Conservation (phyloP, 2,113 vertebrate species). For the Tupaia chinensis region DNA sequence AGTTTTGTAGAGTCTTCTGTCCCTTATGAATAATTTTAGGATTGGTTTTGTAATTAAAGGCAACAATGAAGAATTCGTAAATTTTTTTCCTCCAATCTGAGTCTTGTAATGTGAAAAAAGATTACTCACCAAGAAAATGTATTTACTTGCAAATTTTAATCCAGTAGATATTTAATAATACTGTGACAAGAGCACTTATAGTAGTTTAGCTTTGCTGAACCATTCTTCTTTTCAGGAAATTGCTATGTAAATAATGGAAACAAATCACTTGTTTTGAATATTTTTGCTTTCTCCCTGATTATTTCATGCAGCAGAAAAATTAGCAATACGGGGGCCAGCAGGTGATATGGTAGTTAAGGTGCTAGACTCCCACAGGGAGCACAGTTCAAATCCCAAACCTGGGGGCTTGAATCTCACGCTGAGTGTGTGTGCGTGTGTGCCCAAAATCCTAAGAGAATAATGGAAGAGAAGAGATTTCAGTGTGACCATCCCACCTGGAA, state of each 20-base stretch:
- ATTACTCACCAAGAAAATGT: neutral
- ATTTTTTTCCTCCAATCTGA: neutral
- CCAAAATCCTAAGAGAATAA: too few relatives aligned
- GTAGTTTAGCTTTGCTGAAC: neutral
- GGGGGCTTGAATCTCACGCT: too few relatives aligned
- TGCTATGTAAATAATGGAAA: neutral
- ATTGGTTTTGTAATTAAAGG: conserved; percentile 24
- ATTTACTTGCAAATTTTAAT: neutral
- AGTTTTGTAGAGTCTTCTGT: conserved; percentile 20
- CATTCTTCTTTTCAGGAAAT: neutral
- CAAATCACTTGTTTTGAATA: neutral
- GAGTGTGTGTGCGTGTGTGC: too few relatives aligned
- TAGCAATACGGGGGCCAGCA: neutral
- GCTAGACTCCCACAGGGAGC: too few relatives aligned
- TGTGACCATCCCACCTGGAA: too few relatives aligned
- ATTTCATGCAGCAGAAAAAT: neutral
- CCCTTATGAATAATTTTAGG: neutral
- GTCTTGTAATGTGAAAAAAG: neutral
- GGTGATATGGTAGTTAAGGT: too few relatives aligned
- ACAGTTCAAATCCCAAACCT: too few relatives aligned
- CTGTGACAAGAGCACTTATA: neutral
- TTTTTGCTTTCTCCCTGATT: neutral
- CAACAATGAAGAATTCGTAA: neutral
- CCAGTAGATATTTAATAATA: neutral
- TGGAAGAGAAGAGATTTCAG: too few relatives aligned